Percentiles rank a stretch among this genome's conserved stretches.
Evolutionary conservation across 1,140 invertebrate genomes (phyloP).

Genomic region (Bacillus rossius): DNA sequence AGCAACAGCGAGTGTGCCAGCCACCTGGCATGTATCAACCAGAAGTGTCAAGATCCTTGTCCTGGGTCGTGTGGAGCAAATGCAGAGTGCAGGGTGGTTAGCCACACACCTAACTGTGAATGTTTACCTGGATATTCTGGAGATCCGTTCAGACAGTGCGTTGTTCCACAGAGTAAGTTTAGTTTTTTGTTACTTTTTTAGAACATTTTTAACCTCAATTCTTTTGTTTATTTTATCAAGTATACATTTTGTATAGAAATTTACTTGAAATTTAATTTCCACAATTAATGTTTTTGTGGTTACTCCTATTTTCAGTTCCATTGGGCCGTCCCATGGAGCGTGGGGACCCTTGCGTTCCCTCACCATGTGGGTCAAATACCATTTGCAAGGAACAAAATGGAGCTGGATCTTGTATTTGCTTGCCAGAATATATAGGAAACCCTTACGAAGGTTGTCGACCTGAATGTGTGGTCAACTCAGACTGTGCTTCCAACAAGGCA

Average conservation of each 20-base stretch:
- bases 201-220: too few relatives aligned
- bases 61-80: constrained; percentile 39
- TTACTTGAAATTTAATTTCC: too few relatives aligned
- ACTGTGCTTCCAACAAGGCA: constrained; percentile 63
- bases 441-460: constrained; percentile 68
- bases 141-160: constrained; percentile 55
- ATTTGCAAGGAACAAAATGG: constrained; percentile 58
- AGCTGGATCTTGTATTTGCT: constrained; percentile 60
- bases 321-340: neutral
- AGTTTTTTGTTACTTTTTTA: constrained; percentile 2
- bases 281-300: too few relatives aligned
- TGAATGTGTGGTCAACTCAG: constrained; percentile 64
- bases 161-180: constrained; percentile 20
- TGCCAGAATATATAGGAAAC: constrained; percentile 60
- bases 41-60: constrained; percentile 41
- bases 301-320: neutral
- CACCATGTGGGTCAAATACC: constrained; percentile 69
- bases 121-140: constrained; percentile 42
- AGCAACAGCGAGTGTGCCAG: constrained; percentile 33
- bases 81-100: constrained; percentile 42
- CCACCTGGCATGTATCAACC: constrained; percentile 34
- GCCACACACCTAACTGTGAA: constrained; percentile 50
- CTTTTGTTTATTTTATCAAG: too few relatives aligned
- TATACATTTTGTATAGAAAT: too few relatives aligned
- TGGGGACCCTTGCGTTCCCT: constrained; percentile 54